These are phyloP conservation scores for Bufo gargarizans DNA, from an alignment of 2,113 vertebrate genomes.

Conservation along the genomic window DNA sequence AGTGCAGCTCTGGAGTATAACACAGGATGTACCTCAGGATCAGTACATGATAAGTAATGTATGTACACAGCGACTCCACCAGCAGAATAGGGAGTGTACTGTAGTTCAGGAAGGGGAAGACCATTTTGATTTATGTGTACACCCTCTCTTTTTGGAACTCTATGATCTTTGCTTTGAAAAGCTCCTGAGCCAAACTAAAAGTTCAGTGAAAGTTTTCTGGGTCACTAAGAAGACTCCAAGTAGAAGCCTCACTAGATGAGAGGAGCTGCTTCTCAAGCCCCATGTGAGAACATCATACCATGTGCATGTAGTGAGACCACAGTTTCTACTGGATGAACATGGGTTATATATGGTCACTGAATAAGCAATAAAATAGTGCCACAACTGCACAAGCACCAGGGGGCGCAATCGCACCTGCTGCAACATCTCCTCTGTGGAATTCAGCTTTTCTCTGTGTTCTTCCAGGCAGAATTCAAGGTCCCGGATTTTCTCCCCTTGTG, in stretches of 20 bases:
- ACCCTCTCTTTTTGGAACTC: not conserved
- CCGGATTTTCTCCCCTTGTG: constrained; percentile 96
- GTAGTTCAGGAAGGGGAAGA: too few species aligned
- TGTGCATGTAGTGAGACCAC: not conserved
- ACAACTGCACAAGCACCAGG: not conserved
- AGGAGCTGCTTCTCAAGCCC: not conserved
- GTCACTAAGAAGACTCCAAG: not conserved
- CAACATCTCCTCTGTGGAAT: constrained; percentile 93
- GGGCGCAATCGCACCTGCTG: constrained; percentile 81
- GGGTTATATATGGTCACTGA: not conserved
- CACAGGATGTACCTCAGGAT: not conserved
- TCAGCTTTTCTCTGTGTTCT: constrained; percentile 94
- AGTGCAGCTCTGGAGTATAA: constrained; percentile 8
- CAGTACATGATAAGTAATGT: too few species aligned
- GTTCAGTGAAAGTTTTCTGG: constrained; percentile 37
- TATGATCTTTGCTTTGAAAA: not conserved
- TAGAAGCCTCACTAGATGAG: not conserved
- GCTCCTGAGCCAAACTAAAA: constrained; percentile 1
- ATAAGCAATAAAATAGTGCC: not conserved
- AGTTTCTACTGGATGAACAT: not conserved
- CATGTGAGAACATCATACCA: not conserved
- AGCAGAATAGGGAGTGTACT: too few species aligned
- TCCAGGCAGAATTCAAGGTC: constrained; percentile 94
- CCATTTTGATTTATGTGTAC: too few species aligned
- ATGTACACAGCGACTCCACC: too few species aligned